Conservation (phyloP, 2,888 invertebrate genomes). For the Corythucha ciliata region DNA sequence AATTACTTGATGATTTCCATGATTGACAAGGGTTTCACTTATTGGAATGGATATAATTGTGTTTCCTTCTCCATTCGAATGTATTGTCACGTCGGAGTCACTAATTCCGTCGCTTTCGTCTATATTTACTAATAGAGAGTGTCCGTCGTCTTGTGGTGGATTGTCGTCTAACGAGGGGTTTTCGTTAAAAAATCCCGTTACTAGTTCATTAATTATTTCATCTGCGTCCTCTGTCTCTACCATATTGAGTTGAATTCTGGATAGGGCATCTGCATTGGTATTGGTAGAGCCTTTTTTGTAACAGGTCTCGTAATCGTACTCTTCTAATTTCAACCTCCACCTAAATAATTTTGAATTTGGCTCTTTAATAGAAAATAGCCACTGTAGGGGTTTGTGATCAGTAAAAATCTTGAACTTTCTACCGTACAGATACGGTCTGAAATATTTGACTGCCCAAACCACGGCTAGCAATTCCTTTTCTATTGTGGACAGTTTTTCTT, state of each 20-base stretch:
- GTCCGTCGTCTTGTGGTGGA: neutral
- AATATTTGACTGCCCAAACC: slow-evolving; percentile 37
- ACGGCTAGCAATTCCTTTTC: slow-evolving; percentile 39
- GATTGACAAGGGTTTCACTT: slow-evolving; percentile 4
- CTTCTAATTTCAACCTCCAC: slow-evolving; percentile 38
- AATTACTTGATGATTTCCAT: neutral
- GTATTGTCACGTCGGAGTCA: neutral
- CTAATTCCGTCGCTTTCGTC: neutral
- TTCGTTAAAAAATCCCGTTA: neutral
- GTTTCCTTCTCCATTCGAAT: neutral
- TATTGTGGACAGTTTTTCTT: slow-evolving; percentile 35
- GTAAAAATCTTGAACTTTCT: slow-evolving; percentile 33
- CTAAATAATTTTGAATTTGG: slow-evolving; percentile 36
- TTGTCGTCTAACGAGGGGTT: slow-evolving; percentile 5
- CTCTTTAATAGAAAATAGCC: slow-evolving; percentile 34
- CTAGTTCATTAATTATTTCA: neutral
- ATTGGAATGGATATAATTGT: slow-evolving; percentile 1
- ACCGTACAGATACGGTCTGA: slow-evolving; percentile 35
- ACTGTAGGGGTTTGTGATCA: slow-evolving; percentile 21
- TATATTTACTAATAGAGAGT: neutral
- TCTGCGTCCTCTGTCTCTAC: neutral
- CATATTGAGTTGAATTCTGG: neutral
- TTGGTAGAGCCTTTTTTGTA: slow-evolving; percentile 11
- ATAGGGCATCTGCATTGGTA: slow-evolving; percentile 8
- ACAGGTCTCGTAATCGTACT: slow-evolving; percentile 38